Conservation (phyloP, 2,113 vertebrate genomes). For the Mustelus asterias region DNA sequence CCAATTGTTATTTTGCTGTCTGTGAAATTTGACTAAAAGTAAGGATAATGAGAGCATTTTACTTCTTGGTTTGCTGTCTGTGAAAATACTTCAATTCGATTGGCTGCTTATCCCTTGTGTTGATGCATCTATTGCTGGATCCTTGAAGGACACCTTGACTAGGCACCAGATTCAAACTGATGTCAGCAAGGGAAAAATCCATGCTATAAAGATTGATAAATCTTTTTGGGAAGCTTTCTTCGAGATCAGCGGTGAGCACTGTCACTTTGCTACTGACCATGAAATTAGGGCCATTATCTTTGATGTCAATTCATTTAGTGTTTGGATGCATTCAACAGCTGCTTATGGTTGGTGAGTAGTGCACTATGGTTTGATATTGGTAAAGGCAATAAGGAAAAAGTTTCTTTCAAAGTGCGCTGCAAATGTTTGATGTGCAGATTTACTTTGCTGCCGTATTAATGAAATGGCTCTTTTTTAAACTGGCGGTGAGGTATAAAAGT, state of each 20-base stretch:
- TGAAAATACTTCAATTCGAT: no score
- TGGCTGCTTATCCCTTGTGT: neutral
- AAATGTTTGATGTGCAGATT: neutral
- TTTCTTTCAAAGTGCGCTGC: neutral
- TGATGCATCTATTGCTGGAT: neutral
- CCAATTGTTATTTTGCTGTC: neutral
- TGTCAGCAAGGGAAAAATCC: neutral
- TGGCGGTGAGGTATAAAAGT: conserved; percentile 57
- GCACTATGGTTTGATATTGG: neutral
- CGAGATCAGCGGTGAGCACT: neutral
- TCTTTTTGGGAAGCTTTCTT: neutral
- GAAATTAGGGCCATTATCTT: neutral
- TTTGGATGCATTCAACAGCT: neutral
- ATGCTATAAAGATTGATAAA: neutral
- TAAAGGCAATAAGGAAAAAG: neutral
- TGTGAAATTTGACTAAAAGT: neutral
- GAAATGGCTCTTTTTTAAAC: conserved; percentile 42
- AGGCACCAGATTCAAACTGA: neutral
- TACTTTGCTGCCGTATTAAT: no score
- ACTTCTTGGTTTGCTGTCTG: no score
- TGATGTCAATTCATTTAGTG: neutral
- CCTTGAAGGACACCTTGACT: neutral
- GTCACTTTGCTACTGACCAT: neutral
- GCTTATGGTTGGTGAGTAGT: neutral
- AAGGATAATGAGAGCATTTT: neutral